phyloP scores from a whole-genome alignment of 2,113 vertebrate species.

The Corvus moneduloides region DNA sequence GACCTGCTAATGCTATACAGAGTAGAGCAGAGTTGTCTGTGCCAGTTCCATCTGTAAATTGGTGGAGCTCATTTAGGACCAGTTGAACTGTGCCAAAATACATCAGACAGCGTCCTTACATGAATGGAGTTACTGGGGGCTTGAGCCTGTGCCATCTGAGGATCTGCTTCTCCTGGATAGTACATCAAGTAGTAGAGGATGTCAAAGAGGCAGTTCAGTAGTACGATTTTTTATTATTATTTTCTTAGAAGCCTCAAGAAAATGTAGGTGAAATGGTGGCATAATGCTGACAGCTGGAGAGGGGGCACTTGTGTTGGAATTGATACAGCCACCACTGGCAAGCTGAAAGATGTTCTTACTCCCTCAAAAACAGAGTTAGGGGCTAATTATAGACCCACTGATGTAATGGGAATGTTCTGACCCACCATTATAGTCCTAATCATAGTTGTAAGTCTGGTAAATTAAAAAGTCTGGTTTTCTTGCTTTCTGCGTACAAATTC shows the following conservation, averaged over 20 bases:
- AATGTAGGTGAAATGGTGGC: background rate
- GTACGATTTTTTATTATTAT: background rate
- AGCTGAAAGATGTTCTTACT: background rate
- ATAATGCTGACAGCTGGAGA: background rate
- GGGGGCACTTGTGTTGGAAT: background rate
- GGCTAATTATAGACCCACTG: background rate
- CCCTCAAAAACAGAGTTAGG: background rate
- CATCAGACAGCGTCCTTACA: background rate
- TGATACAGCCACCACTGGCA: background rate
- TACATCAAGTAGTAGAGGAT: background rate
- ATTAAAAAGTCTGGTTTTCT: constrained; percentile 23
- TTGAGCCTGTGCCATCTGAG: background rate
- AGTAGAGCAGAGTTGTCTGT: background rate
- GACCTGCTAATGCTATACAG: constrained; percentile 24
- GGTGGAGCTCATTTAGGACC: background rate
- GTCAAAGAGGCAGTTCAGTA: background rate
- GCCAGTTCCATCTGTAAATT: constrained; percentile 37
- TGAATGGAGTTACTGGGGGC: background rate
- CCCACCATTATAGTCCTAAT: constrained; percentile 9
- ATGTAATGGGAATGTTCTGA: constrained; percentile 36
- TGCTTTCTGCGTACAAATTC: background rate
- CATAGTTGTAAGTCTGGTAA: constrained; percentile 1
- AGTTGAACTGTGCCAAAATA: background rate
- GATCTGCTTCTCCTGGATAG: background rate
- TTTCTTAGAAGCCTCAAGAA: background rate